Base-by-base conservation (phyloP, 2,797 vertebrate species). In the Cyprinella venusta region DNA sequence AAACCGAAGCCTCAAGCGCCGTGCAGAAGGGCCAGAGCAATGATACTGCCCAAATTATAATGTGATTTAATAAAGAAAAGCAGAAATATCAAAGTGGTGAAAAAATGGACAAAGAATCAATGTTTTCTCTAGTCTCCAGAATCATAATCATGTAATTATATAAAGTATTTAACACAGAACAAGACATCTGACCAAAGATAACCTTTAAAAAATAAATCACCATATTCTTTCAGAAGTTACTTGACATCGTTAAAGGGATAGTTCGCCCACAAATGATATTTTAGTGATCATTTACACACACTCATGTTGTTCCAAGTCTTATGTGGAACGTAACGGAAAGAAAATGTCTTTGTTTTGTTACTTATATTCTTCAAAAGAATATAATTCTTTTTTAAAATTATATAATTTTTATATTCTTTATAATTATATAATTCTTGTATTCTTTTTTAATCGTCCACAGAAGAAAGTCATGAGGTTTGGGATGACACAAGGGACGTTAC, bases 11-110 rank as follows among this genome's bases (percentile, higher is more conserved):
- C 50, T 70, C 38, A 38, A 80, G 81, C 33, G 61, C 6, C 70
- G 65, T 88, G 87, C 87, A 84, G 76, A 64, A 75, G 56, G 26
- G n/a, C 80, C 38, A 84, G 70, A 86, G 83, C 85, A 63, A 84
- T 36, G 72, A 70, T 33, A 63, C 30, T 81, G 48, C 38, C 81
- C 65, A 82, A 74, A 80, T 76, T 30, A 26, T 72, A 74, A 42
- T 75, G 63, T 40, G 82, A 77, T 76, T 77, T 40, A 68, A 61
- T 36, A 82, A 24, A 76, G 50, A 16, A 74, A 72, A 67, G 78
- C 63, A 75, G 74, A 71, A 76, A 83, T 36, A 70, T 45, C 48
- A 83, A 50, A 52, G 64, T 18, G 72, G 69, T 61, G 69, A 70
- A 68, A 33, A 38, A 40, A 77, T 77, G 26, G 26, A 77, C 33